Evolutionary conservation across 2,113 vertebrate genomes (phyloP).

Genomic region (Hippocampus guttulatus): DNA sequence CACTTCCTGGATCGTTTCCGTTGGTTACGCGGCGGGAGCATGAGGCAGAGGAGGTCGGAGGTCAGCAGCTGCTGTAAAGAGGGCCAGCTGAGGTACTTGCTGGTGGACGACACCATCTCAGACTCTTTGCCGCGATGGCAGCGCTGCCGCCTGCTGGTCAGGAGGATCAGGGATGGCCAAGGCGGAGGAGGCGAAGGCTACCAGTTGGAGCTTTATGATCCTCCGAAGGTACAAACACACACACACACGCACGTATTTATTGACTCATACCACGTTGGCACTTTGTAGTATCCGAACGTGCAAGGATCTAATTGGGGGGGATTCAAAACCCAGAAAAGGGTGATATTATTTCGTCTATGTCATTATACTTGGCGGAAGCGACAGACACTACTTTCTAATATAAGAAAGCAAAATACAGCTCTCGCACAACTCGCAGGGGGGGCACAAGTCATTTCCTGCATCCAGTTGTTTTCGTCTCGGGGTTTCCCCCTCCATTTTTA

Average conservation of each 20-base stretch:
- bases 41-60: constrained; percentile 65
- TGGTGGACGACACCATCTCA: constrained; percentile 86
- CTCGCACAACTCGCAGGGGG: constrained; percentile 2
- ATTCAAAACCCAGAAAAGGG: background rate
- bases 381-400: background rate
- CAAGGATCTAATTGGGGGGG: background rate
- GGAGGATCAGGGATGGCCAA: constrained; percentile 64
- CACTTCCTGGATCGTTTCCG: constrained; percentile 49
- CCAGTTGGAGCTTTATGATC: constrained; percentile 89
- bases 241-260: background rate
- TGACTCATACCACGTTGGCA: background rate
- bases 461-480: constrained; percentile 47
- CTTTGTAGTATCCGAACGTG: background rate
- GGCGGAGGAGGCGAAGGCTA: constrained; percentile 64
- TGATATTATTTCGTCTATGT: too few species aligned
- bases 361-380: background rate
- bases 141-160: constrained; percentile 85
- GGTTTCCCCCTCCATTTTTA: constrained; percentile 21
- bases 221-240: constrained; percentile 84
- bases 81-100: constrained; percentile 81
- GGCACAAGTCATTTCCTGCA: constrained; percentile 47
- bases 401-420: background rate
- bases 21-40: constrained; percentile 73
- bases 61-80: constrained; percentile 78
- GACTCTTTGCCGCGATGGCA: constrained; percentile 85